Percentiles rank a stretch among this genome's conserved stretches.
phyloP scores from a whole-genome alignment of 1,140 invertebrate genomes.

The Drosophila pachea region DNA sequence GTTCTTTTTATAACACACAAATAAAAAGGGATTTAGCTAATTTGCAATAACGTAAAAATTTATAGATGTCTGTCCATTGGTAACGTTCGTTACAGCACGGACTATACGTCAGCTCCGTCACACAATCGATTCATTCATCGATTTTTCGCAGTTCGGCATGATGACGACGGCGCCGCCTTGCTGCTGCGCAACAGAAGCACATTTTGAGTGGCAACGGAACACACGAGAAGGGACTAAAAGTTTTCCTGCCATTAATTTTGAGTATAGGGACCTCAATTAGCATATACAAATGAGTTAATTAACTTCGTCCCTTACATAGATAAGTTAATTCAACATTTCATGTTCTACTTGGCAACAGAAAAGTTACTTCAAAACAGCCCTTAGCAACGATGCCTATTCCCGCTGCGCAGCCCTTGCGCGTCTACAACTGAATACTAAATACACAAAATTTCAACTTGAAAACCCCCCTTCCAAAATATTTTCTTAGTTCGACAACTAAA shows the following conservation, averaged over 20 bases:
- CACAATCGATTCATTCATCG: constrained; percentile 79
- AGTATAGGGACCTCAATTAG: constrained; percentile 25
- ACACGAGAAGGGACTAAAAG: constrained; percentile 23
- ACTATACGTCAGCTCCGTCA: constrained; percentile 32
- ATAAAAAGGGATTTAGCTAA: constrained; percentile 15
- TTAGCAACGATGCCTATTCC: constrained; percentile 61
- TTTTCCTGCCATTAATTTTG: constrained; percentile 45
- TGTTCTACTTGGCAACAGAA: constrained; percentile 55
- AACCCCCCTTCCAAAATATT: constrained; percentile 20
- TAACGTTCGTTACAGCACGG: constrained; percentile 10
- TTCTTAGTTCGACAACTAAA: constrained; percentile 33
- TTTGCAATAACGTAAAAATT: constrained; percentile 31
- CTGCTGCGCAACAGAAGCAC: constrained; percentile 71
- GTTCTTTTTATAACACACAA: constrained; percentile 5
- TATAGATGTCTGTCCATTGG: neutral
- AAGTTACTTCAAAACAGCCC: constrained; percentile 65
- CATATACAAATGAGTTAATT: constrained; percentile 54
- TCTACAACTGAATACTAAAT: constrained; percentile 56
- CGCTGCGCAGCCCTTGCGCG: constrained; percentile 55
- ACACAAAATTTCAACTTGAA: constrained; percentile 68
- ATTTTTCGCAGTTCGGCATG: constrained; percentile 69
- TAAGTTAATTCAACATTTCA: constrained; percentile 18
- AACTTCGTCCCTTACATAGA: constrained; percentile 6
- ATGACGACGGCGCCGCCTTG: constrained; percentile 48
- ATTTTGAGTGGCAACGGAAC: constrained; percentile 43